Percentiles rank a stretch among this genome's conserved stretches.
Evolutionary conservation across 2,797 vertebrate genomes (phyloP).

Genomic region (Cephalopachus bancanus): DNA sequence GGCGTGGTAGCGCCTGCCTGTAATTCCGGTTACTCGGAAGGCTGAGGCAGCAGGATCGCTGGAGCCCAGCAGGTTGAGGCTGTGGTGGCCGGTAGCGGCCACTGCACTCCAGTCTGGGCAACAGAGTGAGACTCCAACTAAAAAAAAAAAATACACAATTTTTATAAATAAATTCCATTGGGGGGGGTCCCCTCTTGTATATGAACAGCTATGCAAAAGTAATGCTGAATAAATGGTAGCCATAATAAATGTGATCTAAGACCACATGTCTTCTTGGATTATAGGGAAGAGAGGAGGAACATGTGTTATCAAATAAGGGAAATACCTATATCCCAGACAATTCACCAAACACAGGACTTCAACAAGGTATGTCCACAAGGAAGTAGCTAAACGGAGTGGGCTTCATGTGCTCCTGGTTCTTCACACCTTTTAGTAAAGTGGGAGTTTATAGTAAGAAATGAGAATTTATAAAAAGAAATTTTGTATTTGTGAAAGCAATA

Average conservation of each 20-base stretch:
- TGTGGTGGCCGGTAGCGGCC: too few species aligned
- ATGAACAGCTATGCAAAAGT: background rate
- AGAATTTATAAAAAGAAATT: background rate
- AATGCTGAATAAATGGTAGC: background rate
- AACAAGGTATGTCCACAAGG: background rate
- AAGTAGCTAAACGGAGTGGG: background rate
- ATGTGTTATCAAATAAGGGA: background rate
- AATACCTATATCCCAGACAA: background rate
- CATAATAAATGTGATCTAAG: background rate
- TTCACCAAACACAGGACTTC: background rate
- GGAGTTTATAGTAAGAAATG: background rate
- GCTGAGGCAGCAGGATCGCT: too few species aligned
- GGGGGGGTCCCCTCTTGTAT: background rate
- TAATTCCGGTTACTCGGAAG: too few species aligned
- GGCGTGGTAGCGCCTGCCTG: too few species aligned
- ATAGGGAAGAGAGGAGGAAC: background rate
- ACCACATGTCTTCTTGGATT: background rate
- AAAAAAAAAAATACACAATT: too few species aligned
- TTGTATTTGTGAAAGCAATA: background rate
- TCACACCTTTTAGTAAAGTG: background rate
- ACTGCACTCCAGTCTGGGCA: too few species aligned
- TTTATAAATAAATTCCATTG: too few species aligned
- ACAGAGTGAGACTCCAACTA: too few species aligned
- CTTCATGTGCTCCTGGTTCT: background rate
- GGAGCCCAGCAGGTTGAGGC: too few species aligned